Evolutionary conservation across 2,113 vertebrate genomes (phyloP), one percentile per base, ranked within the genome.

Genomic region (Cinclus cinclus): DNA sequence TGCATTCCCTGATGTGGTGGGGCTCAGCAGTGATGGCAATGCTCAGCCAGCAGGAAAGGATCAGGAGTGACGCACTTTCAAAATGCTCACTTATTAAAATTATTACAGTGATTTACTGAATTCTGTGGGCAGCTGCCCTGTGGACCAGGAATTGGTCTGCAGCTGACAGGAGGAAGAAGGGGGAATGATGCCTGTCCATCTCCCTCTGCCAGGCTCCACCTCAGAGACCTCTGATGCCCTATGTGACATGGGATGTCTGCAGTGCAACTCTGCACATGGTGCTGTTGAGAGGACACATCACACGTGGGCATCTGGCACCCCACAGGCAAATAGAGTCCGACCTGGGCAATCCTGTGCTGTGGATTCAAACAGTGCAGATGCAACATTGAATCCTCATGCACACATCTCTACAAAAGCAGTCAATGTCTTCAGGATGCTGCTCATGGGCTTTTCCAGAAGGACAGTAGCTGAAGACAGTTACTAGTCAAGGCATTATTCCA

Each of bases 301-400:
- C 1, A 1, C 3, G 5, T 6, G 2, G 82, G 37, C 52, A 56
- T 9, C 76, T 53, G 70, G 76, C 49, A 86, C 9, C 14, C 46
- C 0, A 1, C 0, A 4, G 62, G 77, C 86, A 87, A 49, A 41
- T 46, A 59, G 22, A 83, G n/a, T 53, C 52, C 0, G 0, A 52
- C 8, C 30, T 6, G 4, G 41, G 62, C 62, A 47, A n/a, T 23
- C 31, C 63, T 0, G 1, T 35, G 21, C 20, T 31, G 27, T 0
- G 1, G 64, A 95, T 47, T 24, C 1, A 15, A 84, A 73, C 2
- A 2, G 0, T 21, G 58, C 55, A 87, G 69, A 69, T 47, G 14
- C 39, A 65, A 23, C 0, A 1, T 3, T 50, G 31, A 88, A 68
- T 37, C 52, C 55, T 71, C 65, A 44, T 3, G 0, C 31, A 25